Conservation (phyloP, 1,140 invertebrate genomes). For the Temnothorax curvispinosus region DNA sequence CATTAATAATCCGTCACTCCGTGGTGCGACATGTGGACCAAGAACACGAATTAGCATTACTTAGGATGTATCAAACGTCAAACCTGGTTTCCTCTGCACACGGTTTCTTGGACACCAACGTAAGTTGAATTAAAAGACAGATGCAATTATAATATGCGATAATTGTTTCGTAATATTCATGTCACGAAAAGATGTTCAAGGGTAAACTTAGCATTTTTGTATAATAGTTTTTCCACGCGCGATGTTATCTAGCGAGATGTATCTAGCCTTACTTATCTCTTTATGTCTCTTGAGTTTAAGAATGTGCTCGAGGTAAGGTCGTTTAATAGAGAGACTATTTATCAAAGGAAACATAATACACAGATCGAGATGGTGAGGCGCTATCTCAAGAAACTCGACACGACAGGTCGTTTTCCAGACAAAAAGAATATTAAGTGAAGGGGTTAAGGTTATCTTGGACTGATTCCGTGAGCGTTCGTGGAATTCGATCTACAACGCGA, state of each 20-base stretch:
- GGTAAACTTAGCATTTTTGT: neutral
- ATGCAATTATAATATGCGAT: neutral
- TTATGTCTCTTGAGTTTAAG: neutral
- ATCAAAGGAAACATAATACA: constrained; percentile 34
- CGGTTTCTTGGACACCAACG: neutral
- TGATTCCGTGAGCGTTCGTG: constrained; percentile 30
- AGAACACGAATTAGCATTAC: constrained; percentile 35
- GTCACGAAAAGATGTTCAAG: neutral
- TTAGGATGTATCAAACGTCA: constrained; percentile 8
- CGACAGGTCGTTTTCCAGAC: constrained; percentile 7
- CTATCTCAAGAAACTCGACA: constrained; percentile 63
- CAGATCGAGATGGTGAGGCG: neutral
- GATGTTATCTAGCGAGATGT: constrained; percentile 3
- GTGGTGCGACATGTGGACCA: constrained; percentile 21
- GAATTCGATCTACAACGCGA: constrained; percentile 35
- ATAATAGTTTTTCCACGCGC: neutral
- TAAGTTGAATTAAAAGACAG: neutral
- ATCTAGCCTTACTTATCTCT: constrained; percentile 6
- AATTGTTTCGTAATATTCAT: neutral
- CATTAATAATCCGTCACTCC: constrained; percentile 71
- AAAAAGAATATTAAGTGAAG: constrained; percentile 62
- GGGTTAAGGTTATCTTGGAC: constrained; percentile 47
- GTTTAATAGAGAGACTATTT: constrained; percentile 36
- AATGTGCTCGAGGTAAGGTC: constrained; percentile 1
- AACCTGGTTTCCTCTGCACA: neutral